Evolutionary conservation across 1,140 invertebrate species (phyloP).

Genomic region (Druon quercuslanigerum): DNA sequence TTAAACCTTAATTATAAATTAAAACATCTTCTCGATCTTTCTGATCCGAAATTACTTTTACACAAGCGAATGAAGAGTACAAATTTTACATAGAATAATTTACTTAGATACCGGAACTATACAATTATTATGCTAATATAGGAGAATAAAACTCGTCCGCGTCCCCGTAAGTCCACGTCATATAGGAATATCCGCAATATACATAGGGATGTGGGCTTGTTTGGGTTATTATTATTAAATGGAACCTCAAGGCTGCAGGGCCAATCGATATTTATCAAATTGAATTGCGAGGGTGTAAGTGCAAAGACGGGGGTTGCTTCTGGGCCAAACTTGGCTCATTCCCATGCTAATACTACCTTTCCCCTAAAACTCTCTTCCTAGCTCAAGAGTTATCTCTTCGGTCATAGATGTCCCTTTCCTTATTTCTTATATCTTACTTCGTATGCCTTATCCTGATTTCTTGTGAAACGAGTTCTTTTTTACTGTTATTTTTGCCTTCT

Average conservation of each 20-base stretch:
- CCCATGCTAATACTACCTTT: constrained; percentile 57
- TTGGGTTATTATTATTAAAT: constrained; percentile 67
- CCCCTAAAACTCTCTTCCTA: constrained; percentile 20
- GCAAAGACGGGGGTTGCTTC: constrained; percentile 36
- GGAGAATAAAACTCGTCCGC: constrained; percentile 51
- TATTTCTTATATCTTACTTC: constrained; percentile 42
- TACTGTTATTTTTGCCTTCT: not conserved
- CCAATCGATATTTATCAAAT: constrained; percentile 72
- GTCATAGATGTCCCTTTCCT: constrained; percentile 34
- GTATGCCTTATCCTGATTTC: constrained; percentile 51
- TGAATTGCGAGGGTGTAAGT: constrained; percentile 60
- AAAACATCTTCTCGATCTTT: no score
- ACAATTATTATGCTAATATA: constrained; percentile 72
- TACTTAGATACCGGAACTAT: constrained; percentile 20
- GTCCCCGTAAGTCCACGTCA: not conserved
- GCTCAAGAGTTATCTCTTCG: constrained; percentile 16
- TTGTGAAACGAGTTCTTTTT: constrained; percentile 42
- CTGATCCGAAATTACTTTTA: no score
- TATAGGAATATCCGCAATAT: constrained; percentile 12
- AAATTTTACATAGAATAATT: not conserved
- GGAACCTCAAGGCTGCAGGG: constrained; percentile 65
- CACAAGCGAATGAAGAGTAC: not conserved
- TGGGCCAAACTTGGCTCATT: constrained; percentile 54
- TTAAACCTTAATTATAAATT: no score
- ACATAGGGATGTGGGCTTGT: constrained; percentile 1